phyloP scores from a whole-genome alignment of 2,888 invertebrate genomes.

The Mimachlamys varia region DNA sequence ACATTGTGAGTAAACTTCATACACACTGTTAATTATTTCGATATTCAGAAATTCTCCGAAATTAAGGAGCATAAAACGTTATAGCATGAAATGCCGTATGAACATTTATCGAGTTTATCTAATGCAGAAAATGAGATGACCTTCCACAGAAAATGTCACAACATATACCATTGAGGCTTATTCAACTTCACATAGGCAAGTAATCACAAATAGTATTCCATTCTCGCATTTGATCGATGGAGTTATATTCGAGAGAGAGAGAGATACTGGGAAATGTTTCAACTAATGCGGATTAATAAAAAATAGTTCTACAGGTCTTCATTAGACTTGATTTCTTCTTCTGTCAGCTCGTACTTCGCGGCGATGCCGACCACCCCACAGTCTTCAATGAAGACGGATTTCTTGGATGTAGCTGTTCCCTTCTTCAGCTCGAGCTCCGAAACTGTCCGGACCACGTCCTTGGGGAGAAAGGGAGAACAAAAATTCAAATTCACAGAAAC shows the following conservation, averaged over 20 bases:
- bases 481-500: too few relatives aligned
- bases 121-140: background rate
- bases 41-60: too few relatives aligned
- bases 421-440: slow-evolving; percentile 72
- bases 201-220: background rate
- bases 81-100: too few relatives aligned
- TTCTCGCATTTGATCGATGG: background rate
- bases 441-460: slow-evolving; percentile 67
- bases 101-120: background rate
- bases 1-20: background rate
- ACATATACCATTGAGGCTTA: background rate
- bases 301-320: slow-evolving; percentile 51
- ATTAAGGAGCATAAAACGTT: too few relatives aligned
- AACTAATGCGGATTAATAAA: background rate
- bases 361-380: slow-evolving; percentile 72
- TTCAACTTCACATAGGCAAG: background rate
- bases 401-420: slow-evolving; percentile 74
- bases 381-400: slow-evolving; percentile 73
- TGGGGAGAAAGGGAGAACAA: slow-evolving; percentile 36
- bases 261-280: background rate
- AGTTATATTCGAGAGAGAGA: background rate
- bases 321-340: slow-evolving; percentile 85
- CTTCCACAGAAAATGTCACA: background rate
- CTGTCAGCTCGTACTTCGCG: slow-evolving; percentile 84
- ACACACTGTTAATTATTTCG: background rate